These are phyloP conservation scores for Nothocercus julius DNA, from an alignment of 2,113 vertebrate genomes.

Conservation along the genomic window DNA sequence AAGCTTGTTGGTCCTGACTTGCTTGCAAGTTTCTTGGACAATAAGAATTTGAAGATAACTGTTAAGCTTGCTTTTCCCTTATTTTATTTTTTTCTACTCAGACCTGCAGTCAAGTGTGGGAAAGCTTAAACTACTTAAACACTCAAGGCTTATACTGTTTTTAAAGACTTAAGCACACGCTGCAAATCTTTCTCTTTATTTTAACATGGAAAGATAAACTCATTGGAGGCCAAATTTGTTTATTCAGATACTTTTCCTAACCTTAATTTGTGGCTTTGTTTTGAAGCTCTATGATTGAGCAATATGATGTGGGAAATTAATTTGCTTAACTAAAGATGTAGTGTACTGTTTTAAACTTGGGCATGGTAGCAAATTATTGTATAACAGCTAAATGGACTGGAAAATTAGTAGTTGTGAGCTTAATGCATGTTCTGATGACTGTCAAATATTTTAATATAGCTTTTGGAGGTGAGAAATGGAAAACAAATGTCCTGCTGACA, in stretches of 20 bases:
- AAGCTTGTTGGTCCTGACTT: background rate
- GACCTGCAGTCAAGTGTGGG: background rate
- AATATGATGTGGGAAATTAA: background rate
- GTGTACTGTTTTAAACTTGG: background rate
- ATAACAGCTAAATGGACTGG: constrained; percentile 33
- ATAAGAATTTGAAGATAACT: background rate
- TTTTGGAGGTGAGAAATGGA: constrained; percentile 99
- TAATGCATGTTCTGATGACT: background rate
- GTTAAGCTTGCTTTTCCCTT: background rate
- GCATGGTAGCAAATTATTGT: background rate
- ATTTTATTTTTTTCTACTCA: background rate
- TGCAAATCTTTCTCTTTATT: background rate
- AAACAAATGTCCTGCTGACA: constrained; percentile 96
- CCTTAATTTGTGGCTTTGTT: background rate
- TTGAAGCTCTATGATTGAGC: background rate
- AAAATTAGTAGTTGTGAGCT: constrained; percentile 33
- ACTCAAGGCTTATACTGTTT: background rate
- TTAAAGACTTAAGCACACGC: background rate
- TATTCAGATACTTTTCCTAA: background rate
- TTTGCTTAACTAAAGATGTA: constrained; percentile 9
- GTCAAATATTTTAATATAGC: constrained; percentile 77
- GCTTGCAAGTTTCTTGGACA: background rate
- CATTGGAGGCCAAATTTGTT: background rate
- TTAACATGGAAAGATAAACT: background rate
- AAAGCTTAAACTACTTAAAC: background rate